These are phyloP conservation scores for Leguminivora glycinivorella DNA, from an alignment of 1,140 invertebrate genomes.

Conservation along the genomic window DNA sequence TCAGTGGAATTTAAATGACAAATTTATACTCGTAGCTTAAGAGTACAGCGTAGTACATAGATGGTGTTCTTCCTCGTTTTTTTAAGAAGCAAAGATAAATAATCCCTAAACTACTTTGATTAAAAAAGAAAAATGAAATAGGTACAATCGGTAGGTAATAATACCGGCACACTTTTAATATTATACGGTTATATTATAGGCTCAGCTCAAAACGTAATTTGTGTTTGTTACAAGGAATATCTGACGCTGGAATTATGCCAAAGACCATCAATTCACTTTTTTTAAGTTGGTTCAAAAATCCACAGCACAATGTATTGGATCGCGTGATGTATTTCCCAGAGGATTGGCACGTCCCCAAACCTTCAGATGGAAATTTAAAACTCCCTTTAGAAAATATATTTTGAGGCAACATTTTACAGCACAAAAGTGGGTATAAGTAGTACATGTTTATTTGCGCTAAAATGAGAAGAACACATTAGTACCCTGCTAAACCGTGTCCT, in stretches of 20 bases:
- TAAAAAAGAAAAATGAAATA: no score
- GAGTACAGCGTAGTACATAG: background rate
- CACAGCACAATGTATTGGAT: slow-evolving; percentile 3
- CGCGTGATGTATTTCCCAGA: slow-evolving; percentile 12
- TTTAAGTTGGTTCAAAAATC: slow-evolving; percentile 9
- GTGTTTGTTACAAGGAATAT: background rate
- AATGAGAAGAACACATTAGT: slow-evolving; percentile 31
- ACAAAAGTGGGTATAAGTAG: background rate
- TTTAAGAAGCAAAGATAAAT: no score
- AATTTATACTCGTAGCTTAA: background rate
- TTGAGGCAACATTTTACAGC: background rate
- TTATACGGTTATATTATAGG: no score
- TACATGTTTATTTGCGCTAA: slow-evolving; percentile 18
- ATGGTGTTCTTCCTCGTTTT: background rate
- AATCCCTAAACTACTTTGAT: no score
- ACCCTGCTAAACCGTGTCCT: slow-evolving; percentile 33
- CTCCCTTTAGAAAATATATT: background rate
- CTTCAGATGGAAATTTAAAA: slow-evolving; percentile 9
- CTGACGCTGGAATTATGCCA: background rate
- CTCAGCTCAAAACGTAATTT: no score
- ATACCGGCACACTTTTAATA: no score
- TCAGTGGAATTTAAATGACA: slow-evolving; percentile 11
- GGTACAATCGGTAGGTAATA: no score
- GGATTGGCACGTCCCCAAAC: slow-evolving; percentile 15
- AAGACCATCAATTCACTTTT: background rate